Base-by-base conservation (phyloP, 2,888 invertebrate species). In the Syrphus vitripennis region DNA sequence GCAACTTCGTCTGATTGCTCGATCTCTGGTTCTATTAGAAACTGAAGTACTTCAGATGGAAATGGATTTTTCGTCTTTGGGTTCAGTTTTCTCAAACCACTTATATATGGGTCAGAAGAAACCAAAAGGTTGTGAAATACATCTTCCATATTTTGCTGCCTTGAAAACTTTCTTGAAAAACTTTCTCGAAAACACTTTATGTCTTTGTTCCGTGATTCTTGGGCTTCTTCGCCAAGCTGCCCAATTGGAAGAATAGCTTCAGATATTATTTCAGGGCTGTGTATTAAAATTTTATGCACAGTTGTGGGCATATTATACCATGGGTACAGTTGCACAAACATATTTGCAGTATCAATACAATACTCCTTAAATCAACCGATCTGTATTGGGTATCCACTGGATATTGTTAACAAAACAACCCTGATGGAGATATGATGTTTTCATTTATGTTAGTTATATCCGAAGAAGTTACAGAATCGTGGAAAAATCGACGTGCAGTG, bases 201-300 rank as follows among this genome's bases (percentile, higher is more conserved):
- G 10, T 79, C 57, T 55, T 80, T 84, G 26, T 80, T 80, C 40
- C 69, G 65, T 7, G 50, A 67, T 37, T 81, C 81, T 75, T 50
- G 76, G 50, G 48, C 72, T 76, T 76, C 76, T 59, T 76, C 67
- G 21, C 45, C 59, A 5, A 50, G 59, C 24, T 72, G 50, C 9
- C 26, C 5, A 26, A 63, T 81, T 40, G 48, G 78, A 31, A 40
- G 48, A 71, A 71, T 48, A 37, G 75, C 34, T 19, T 78, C 53
- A 5, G 21, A 48, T 16, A 40, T 55, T 24, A 67, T 42, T 29
- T 83, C 50, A 50, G 70, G 70, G 21, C 65, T 76, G 24, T 83
- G 71, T 19, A 69, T 61, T 63, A 80, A 21, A 37, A 83, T 83
- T 83, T 55, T 76, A 45, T 34, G 34, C 2, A 34, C 34, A 34